Evolutionary conservation across 2,113 vertebrate genomes (phyloP).

Genomic region (Rhagologus leucostigma): DNA sequence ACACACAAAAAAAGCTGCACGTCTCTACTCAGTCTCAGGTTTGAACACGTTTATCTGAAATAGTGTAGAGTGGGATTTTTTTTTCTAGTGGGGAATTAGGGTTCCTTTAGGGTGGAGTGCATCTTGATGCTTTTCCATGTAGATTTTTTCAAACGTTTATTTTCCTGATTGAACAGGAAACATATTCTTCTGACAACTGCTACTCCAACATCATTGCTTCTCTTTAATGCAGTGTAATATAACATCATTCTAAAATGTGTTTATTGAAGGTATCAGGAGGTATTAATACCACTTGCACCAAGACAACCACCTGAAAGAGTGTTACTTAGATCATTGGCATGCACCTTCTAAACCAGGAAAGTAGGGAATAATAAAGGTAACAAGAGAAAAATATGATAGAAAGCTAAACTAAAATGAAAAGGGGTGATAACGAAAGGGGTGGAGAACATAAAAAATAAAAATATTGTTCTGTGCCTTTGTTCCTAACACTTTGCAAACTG

Average conservation of each 20-base stretch:
- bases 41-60: not conserved
- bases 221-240: not conserved
- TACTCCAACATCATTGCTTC: not conserved
- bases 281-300: not conserved
- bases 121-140: not conserved
- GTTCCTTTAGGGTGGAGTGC: not conserved
- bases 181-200: not conserved
- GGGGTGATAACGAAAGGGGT: not conserved
- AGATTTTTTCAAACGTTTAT: not conserved
- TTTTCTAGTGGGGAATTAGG: not conserved
- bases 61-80: not conserved
- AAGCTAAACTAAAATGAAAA: not conserved
- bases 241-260: not conserved
- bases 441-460: not conserved
- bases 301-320: not conserved
- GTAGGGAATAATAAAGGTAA: not conserved
- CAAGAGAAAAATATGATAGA: not conserved
- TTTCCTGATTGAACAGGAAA: not conserved
- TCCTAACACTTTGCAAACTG: not conserved
- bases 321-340: not conserved
- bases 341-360: not conserved
- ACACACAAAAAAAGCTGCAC: not conserved
- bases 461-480: conserved; percentile 19
- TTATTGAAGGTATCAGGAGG: not conserved
- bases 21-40: not conserved